These are phyloP conservation scores for Cyanistes caeruleus DNA, from an alignment of 2,113 vertebrate species.

Conservation along the genomic window DNA sequence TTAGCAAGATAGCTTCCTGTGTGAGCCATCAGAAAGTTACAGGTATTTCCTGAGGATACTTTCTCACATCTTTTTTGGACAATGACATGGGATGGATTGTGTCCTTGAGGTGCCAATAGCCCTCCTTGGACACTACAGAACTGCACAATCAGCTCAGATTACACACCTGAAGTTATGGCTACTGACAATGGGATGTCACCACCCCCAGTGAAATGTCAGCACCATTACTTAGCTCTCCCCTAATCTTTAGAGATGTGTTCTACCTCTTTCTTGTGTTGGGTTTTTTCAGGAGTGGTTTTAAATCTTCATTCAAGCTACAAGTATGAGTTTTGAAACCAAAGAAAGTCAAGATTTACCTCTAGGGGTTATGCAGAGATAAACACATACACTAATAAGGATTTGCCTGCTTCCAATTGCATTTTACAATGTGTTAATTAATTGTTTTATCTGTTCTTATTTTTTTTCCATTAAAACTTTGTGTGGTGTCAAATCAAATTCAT, in stretches of 20 bases:
- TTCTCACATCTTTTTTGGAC: not conserved
- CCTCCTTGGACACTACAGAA: not conserved
- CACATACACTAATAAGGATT: not conserved
- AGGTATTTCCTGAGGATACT: not conserved
- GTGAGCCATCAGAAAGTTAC: not conserved
- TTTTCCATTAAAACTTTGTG: not conserved
- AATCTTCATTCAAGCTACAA: not conserved
- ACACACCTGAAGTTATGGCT: not conserved
- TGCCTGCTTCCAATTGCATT: not conserved
- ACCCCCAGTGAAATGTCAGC: not conserved
- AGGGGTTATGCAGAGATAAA: not conserved
- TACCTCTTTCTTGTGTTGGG: too few relatives aligned
- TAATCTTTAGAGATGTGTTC: not conserved
- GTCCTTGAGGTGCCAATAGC: not conserved
- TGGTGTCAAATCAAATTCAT: not conserved
- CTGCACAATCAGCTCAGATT: not conserved
- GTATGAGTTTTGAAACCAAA: not conserved
- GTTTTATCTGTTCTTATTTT: not conserved
- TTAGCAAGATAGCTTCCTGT: not conserved
- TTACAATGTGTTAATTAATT: not conserved
- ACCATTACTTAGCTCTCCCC: not conserved
- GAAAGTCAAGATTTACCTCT: not conserved
- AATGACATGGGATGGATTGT: not conserved
- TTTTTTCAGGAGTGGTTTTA: not conserved
- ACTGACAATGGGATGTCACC: not conserved